phyloP scores from a whole-genome alignment of 2,113 vertebrate species.

The Entomyzon cyanotis region DNA sequence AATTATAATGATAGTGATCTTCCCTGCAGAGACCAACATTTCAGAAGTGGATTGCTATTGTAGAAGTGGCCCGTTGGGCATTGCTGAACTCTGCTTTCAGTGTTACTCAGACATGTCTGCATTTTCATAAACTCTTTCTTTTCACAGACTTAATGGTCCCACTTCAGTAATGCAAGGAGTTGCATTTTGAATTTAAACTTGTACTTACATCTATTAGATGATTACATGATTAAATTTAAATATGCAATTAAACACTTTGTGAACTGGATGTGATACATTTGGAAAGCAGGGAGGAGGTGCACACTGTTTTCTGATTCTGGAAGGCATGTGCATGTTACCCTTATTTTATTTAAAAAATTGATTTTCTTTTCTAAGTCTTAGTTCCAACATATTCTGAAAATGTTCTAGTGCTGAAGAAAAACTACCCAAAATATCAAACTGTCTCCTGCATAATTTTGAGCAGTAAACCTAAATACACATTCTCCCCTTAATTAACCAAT shows the following conservation, averaged over 20 bases:
- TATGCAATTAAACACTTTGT: background rate
- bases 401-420: background rate
- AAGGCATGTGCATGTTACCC: background rate
- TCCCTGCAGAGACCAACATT: constrained; percentile 47
- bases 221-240: constrained; percentile 16
- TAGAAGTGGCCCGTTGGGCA: constrained; percentile 36
- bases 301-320: background rate
- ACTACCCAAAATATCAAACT: background rate
- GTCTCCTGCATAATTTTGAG: background rate
- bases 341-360: background rate
- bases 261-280: background rate
- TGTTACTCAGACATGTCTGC: background rate
- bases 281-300: background rate
- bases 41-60: constrained; percentile 36
- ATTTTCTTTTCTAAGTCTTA: background rate
- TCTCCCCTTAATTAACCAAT: background rate
- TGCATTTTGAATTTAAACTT: background rate
- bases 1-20: constrained; percentile 64
- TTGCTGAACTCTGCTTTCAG: constrained; percentile 40
- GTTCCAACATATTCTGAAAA: background rate
- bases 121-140: constrained; percentile 38
- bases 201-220: background rate
- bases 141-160: background rate
- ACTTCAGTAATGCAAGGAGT: background rate
- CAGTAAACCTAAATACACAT: background rate